Evolutionary conservation across 1,140 invertebrate genomes (phyloP).

Genomic region (Tribolium castaneum): DNA sequence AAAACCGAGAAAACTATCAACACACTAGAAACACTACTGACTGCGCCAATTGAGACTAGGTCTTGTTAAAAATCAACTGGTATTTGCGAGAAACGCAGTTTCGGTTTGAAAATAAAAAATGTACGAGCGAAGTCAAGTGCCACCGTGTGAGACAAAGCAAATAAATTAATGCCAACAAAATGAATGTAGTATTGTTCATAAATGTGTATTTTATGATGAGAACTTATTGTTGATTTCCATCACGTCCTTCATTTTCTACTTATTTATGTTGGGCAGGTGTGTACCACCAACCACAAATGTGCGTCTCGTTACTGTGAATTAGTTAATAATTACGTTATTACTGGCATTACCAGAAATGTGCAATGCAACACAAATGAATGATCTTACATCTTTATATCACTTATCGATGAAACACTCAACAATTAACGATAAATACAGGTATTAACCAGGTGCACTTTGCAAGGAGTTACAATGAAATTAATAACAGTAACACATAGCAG

Average conservation of each 20-base stretch:
- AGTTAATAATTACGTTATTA: conserved; percentile 25
- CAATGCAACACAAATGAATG: neutral
- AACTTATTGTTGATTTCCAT: neutral
- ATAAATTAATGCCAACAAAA: neutral
- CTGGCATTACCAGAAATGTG: conserved; percentile 8
- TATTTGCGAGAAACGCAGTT: too few species aligned
- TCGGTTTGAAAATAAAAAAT: too few species aligned
- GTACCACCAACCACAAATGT: conserved; percentile 19
- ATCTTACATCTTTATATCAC: neutral
- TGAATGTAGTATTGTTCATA: neutral
- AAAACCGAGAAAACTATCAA: too few species aligned
- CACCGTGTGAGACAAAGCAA: neutral
- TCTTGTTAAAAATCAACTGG: too few species aligned
- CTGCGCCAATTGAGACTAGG: too few species aligned
- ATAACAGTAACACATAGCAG: neutral
- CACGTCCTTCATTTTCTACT: conserved; percentile 30
- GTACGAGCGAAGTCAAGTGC: neutral
- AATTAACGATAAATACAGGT: neutral
- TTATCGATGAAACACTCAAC: neutral
- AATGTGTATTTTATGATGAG: conserved; percentile 15
- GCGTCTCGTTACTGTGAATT: conserved; percentile 20
- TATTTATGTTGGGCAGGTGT: conserved; percentile 28
- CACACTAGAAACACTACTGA: too few species aligned
- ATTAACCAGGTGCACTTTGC: conserved; percentile 1
- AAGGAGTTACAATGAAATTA: neutral